Evolutionary conservation across 2,888 invertebrate genomes (phyloP).

Genomic region (Beris morrisii): DNA sequence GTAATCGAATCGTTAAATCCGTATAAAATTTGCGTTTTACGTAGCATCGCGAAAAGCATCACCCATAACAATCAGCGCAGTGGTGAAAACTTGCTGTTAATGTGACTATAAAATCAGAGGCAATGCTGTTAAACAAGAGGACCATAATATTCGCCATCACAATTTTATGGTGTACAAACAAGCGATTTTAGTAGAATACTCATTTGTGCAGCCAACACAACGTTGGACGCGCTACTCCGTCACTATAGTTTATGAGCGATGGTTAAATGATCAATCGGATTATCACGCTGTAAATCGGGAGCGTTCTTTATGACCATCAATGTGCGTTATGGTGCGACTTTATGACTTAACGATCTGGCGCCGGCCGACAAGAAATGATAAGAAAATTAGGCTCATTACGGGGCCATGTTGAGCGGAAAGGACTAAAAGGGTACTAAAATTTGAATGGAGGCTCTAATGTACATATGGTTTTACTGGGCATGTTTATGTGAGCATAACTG

Average conservation of each 20-base stretch:
- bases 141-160: slow-evolving; percentile 20
- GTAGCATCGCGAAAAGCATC: not conserved
- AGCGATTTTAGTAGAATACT: slow-evolving; percentile 3
- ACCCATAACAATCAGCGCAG: slow-evolving; percentile 20
- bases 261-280: slow-evolving; percentile 25
- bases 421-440: too few species aligned
- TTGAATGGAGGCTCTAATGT: too few species aligned
- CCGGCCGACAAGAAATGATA: slow-evolving; percentile 9
- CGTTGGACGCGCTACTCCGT: not conserved
- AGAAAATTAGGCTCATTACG: not conserved
- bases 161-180: slow-evolving; percentile 28
- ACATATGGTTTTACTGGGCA: too few species aligned
- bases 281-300: slow-evolving; percentile 18
- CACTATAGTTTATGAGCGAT: slow-evolving; percentile 11
- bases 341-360: slow-evolving; percentile 12
- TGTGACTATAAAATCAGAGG: slow-evolving; percentile 20
- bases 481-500: too few species aligned
- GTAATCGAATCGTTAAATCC: slow-evolving; percentile 24
- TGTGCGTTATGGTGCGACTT: slow-evolving; percentile 4
- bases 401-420: too few species aligned
- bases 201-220: slow-evolving; percentile 6
- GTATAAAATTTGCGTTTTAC: slow-evolving; percentile 16
- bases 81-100: slow-evolving; percentile 19
- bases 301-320: slow-evolving; percentile 9
- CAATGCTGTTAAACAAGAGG: slow-evolving; percentile 11